Conservation (phyloP, 2,888 invertebrate genomes). For the Tineola bisselliella region DNA sequence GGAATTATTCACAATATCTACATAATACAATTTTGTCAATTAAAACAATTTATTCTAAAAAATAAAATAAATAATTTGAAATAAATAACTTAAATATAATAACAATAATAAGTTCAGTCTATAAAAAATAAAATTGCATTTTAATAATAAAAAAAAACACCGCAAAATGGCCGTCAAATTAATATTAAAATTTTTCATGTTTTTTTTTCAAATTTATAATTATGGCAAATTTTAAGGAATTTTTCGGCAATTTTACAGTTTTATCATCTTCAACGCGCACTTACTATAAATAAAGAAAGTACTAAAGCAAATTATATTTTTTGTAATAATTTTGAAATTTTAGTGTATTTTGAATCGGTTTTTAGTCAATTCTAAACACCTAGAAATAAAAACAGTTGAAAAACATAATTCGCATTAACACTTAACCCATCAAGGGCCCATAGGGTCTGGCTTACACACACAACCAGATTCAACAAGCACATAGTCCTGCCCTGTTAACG, state of each 20-base stretch:
- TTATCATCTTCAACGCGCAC: slow-evolving; percentile 21
- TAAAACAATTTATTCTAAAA: slow-evolving; percentile 29
- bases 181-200: slow-evolving; percentile 13
- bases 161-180: slow-evolving; percentile 52
- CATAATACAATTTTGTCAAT: background rate
- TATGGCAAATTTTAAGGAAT: slow-evolving; percentile 20
- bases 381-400: background rate
- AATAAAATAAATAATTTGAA: slow-evolving; percentile 13
- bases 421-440: slow-evolving; percentile 13
- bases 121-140: slow-evolving; percentile 22
- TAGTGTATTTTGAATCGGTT: too few relatives aligned
- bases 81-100: slow-evolving; percentile 31
- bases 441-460: slow-evolving; percentile 75
- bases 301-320: background rate
- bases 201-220: background rate
- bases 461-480: slow-evolving; percentile 96
- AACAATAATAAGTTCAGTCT: slow-evolving; percentile 51
- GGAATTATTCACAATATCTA: slow-evolving; percentile 10
- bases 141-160: too few relatives aligned
- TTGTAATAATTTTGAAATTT: background rate
- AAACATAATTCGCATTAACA: background rate
- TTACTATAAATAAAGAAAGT: background rate
- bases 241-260: slow-evolving; percentile 55
- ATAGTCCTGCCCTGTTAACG: slow-evolving; percentile 91
- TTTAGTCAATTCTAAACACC: too few relatives aligned